Evolutionary conservation across 2,888 invertebrate genomes (phyloP).

Genomic region (Hydroisotoma schaefferi): DNA sequence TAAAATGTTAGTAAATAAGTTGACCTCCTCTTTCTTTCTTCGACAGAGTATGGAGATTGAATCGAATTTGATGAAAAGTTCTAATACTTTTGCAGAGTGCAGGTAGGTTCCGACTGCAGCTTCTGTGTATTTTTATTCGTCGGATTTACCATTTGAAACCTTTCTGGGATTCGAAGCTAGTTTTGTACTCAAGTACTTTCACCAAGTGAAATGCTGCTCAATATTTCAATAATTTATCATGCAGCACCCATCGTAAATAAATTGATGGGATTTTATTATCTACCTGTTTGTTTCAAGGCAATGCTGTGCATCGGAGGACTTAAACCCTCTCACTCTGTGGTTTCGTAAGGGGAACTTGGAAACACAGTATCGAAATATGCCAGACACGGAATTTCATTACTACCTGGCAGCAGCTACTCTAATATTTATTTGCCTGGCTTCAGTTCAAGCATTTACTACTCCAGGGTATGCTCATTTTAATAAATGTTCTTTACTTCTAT

Average conservation of each 20-base stretch:
- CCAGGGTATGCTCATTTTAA: constrained; percentile 71
- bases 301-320: constrained; percentile 65
- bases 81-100: constrained; percentile 74
- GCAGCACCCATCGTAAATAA: not conserved
- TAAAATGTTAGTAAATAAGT: too few relatives aligned
- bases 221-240: not conserved
- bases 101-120: constrained; percentile 57
- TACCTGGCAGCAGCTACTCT: constrained; percentile 75
- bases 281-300: constrained; percentile 54
- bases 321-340: constrained; percentile 76
- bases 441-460: constrained; percentile 74
- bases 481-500: too few relatives aligned
- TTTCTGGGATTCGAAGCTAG: too few relatives aligned
- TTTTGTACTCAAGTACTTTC: not conserved
- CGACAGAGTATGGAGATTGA: constrained; percentile 93
- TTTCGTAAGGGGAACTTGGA: constrained; percentile 74
- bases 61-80: constrained; percentile 79
- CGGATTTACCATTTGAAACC: too few relatives aligned
- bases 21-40: constrained; percentile 48
- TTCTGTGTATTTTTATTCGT: not conserved
- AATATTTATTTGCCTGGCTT: constrained; percentile 71
- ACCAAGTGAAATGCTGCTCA: too few relatives aligned
- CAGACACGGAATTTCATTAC: constrained; percentile 78
- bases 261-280: constrained; percentile 9
- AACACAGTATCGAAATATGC: constrained; percentile 70